phyloP scores from a whole-genome alignment of 2,888 invertebrate species.

The Cheilosia variabilis region DNA sequence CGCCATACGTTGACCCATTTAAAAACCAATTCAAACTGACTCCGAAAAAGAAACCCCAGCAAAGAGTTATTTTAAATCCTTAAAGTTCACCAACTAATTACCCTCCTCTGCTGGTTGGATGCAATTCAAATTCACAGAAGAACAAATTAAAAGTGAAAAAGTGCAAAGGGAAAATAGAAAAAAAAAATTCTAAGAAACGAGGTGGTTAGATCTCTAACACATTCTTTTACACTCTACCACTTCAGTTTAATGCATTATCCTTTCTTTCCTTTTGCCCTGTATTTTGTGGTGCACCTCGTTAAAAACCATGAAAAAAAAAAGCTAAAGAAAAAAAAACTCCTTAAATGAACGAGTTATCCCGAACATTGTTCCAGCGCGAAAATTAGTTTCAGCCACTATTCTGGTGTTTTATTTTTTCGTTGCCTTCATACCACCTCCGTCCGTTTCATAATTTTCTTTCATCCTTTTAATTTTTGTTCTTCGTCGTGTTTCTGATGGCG shows the following conservation, averaged over 20 bases:
- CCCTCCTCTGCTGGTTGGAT: constrained; percentile 5
- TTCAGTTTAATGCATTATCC: constrained; percentile 70
- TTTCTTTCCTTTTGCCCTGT: constrained; percentile 27
- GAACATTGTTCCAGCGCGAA: constrained; percentile 72
- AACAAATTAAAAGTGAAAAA: constrained; percentile 66
- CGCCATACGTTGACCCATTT: constrained; percentile 43
- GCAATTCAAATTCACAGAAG: constrained; percentile 56
- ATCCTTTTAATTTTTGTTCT: constrained; percentile 68
- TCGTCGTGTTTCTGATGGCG: constrained; percentile 28
- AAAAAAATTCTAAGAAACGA: constrained; percentile 55
- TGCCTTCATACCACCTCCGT: constrained; percentile 16
- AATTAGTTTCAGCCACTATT: constrained; percentile 72
- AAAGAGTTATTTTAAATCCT: constrained; percentile 33
- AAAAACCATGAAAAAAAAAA: constrained; percentile 54
- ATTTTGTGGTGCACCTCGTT: constrained; percentile 69
- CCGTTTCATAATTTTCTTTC: constrained; percentile 62
- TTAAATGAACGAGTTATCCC: constrained; percentile 67
- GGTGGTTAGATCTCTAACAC: constrained; percentile 72
- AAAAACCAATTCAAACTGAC: constrained; percentile 45
- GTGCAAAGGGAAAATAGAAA: constrained; percentile 5
- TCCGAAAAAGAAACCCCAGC: constrained; percentile 1
- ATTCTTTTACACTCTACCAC: constrained; percentile 71
- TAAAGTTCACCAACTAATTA: constrained; percentile 63
- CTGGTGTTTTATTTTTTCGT: constrained; percentile 16
- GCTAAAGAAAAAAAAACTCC: constrained; percentile 23